Evolutionary conservation across 2,797 vertebrate species (phyloP).

Genomic region (Rhabdomys pumilio): DNA sequence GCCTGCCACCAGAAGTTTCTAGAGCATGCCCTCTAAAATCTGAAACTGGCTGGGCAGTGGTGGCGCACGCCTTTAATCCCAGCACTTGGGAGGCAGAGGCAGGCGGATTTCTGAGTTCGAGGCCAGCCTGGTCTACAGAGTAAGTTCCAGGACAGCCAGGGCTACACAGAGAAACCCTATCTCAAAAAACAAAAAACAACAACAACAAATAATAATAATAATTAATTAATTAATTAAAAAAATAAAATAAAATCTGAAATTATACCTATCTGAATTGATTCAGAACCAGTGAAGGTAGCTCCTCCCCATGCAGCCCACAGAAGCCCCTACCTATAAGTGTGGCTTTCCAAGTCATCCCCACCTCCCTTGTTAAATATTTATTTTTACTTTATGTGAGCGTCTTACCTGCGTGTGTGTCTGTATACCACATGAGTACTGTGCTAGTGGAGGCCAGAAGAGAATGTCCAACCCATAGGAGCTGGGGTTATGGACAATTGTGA

Average conservation of each 20-base stretch:
- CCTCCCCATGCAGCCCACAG: rapidly evolving
- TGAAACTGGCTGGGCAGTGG: background rate
- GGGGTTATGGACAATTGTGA: background rate
- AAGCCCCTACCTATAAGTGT: rapidly evolving
- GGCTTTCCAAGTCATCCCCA: no score
- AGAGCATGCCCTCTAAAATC: background rate
- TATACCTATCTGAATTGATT: background rate
- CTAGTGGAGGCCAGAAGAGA: background rate
- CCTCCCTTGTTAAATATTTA: background rate
- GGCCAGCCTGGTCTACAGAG: no score
- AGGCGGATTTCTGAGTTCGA: no score
- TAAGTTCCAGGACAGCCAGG: no score
- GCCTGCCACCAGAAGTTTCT: rapidly evolving
- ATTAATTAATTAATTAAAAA: no score
- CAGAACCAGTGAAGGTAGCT: background rate
- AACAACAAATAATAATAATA: no score
- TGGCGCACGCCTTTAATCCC: no score
- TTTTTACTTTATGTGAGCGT: background rate
- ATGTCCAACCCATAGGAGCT: background rate
- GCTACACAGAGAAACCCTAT: no score
- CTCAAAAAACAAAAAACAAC: no score
- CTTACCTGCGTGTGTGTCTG: background rate
- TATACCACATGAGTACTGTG: background rate
- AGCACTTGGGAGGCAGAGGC: no score
- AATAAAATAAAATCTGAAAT: background rate